These are phyloP conservation scores for Halocynthia roretzi DNA, from an alignment of 23 tunicate species.

Conservation along the genomic window DNA sequence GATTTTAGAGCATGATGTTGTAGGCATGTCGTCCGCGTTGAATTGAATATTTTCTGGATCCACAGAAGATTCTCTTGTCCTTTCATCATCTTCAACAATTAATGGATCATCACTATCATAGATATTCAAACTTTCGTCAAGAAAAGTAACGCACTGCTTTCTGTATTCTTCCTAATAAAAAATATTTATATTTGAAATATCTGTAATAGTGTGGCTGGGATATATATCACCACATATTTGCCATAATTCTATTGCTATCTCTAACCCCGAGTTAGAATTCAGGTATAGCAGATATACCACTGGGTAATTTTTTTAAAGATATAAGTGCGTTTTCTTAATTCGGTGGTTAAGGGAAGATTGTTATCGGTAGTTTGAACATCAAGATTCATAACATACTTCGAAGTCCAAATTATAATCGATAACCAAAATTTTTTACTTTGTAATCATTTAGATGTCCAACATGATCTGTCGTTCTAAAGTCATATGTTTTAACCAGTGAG, in stretches of 20 bases:
- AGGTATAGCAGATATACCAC: too few relatives aligned
- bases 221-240: too few relatives aligned
- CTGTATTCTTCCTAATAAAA: slow-evolving; percentile 1
- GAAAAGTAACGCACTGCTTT: background rate
- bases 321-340: background rate
- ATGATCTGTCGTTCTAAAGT: slow-evolving; percentile 58
- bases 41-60: too few relatives aligned
- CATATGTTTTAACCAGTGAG: slow-evolving; percentile 20
- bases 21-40: too few relatives aligned
- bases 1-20: too few relatives aligned
- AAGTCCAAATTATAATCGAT: background rate
- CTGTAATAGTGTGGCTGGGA: too few relatives aligned
- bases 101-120: too few relatives aligned
- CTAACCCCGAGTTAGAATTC: too few relatives aligned
- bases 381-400: background rate
- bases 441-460: slow-evolving; percentile 44
- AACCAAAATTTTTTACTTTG: background rate
- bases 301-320: too few relatives aligned
- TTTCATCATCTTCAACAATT: too few relatives aligned
- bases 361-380: background rate
- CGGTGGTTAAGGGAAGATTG: background rate
- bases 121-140: background rate
- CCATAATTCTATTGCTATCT: too few relatives aligned
- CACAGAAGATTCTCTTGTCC: too few relatives aligned
- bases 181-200: background rate